A percentile compares a stretch with the other conserved stretches of the same genome.
These are phyloP conservation scores for Alcis repandata DNA, from an alignment of 2,888 invertebrate genomes.

Conservation along the genomic window DNA sequence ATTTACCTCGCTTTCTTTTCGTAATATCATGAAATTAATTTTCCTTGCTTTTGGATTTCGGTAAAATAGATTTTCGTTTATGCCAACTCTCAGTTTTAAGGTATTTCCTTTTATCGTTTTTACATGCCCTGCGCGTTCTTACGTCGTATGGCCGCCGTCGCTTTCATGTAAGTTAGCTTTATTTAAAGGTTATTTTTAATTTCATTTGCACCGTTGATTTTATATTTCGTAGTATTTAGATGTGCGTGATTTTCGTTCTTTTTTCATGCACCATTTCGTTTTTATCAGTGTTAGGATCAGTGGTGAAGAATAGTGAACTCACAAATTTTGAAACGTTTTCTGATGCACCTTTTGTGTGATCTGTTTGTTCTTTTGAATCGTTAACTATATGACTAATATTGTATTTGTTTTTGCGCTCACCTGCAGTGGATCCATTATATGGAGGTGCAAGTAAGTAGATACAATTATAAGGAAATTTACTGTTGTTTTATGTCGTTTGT, in stretches of 20 bases:
- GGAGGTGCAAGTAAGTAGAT: slow-evolving; percentile 90
- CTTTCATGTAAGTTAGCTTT: slow-evolving; percentile 84
- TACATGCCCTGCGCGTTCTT: slow-evolving; percentile 79
- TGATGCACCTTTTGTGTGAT: slow-evolving; percentile 58
- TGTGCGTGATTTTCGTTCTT: slow-evolving; percentile 65
- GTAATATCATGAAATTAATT: slow-evolving; percentile 59
- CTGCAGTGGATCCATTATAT: slow-evolving; percentile 91
- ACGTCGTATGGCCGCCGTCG: slow-evolving; percentile 77
- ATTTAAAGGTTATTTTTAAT: slow-evolving; percentile 59
- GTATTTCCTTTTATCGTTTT: slow-evolving; percentile 78
- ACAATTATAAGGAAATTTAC: background rate
- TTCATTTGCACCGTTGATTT: slow-evolving; percentile 76
- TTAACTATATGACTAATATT: slow-evolving; percentile 69
- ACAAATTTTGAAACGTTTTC: slow-evolving; percentile 29
- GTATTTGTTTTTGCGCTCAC: slow-evolving; percentile 71
- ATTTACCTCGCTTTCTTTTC: slow-evolving; percentile 66
- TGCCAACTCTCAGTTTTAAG: slow-evolving; percentile 78
- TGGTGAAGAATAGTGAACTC: slow-evolving; percentile 9
- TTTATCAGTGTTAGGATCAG: slow-evolving; percentile 53
- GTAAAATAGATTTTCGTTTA: slow-evolving; percentile 69
- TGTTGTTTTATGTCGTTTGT: slow-evolving; percentile 20
- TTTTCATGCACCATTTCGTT: slow-evolving; percentile 83
- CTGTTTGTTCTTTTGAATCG: slow-evolving; percentile 51
- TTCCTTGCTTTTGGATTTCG: slow-evolving; percentile 68
- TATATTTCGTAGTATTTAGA: slow-evolving; percentile 66